phyloP scores from a whole-genome alignment of 2,113 vertebrate species.

The Rhizomys pruinosus region DNA sequence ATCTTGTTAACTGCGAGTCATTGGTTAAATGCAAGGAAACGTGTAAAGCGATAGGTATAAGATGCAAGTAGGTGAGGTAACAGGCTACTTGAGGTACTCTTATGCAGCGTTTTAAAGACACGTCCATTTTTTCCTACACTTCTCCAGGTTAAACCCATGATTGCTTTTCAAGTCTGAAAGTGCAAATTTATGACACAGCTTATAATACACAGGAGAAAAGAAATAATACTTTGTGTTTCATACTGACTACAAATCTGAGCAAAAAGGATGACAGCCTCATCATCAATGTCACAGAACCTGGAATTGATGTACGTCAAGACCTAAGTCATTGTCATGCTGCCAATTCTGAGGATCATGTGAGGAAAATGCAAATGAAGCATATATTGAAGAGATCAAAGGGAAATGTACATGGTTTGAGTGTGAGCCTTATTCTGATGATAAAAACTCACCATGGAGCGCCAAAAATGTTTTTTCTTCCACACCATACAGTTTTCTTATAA shows the following conservation, averaged over 20 bases:
- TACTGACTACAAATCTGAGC: not conserved
- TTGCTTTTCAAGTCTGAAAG: not conserved
- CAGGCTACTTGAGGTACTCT: not conserved
- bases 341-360: constrained; percentile 42
- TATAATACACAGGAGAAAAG: not conserved
- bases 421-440: not conserved
- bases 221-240: constrained; percentile 25
- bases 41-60: not conserved
- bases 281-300: not conserved
- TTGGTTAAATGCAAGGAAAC: constrained; percentile 11
- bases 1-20: not conserved
- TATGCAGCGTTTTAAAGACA: not conserved
- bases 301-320: constrained; percentile 50
- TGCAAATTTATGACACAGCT: not conserved
- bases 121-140: not conserved
- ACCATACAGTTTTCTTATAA: not conserved
- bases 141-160: not conserved
- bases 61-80: not conserved
- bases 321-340: constrained; percentile 22
- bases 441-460: not conserved
- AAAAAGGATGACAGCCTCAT: constrained; percentile 8
- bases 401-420: not conserved
- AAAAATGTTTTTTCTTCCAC: not conserved
- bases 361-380: not conserved
- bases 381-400: not conserved